Evolutionary conservation across 1,140 invertebrate species (phyloP).

Genomic region (Elymnias hypermnestra): DNA sequence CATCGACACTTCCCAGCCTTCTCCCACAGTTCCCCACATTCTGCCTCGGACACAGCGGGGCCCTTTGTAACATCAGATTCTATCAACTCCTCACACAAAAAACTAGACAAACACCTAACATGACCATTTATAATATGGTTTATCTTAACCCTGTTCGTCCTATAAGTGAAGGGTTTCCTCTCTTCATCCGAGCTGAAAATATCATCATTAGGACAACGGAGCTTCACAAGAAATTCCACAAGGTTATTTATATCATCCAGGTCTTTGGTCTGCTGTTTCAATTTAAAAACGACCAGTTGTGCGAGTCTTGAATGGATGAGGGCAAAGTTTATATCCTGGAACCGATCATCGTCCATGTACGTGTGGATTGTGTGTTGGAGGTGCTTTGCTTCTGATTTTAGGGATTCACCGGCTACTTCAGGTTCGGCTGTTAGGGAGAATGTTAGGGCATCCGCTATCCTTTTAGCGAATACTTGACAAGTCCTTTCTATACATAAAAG

Average conservation of each 20-base stretch:
- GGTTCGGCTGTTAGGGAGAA: slow-evolving; percentile 60
- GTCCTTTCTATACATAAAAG: slow-evolving; percentile 80
- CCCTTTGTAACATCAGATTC: slow-evolving; percentile 38
- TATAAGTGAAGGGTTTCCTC: slow-evolving; percentile 32
- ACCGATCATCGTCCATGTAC: slow-evolving; percentile 80
- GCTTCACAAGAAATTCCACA: slow-evolving; percentile 47
- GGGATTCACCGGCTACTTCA: slow-evolving; percentile 57
- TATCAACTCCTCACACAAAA: slow-evolving; percentile 60
- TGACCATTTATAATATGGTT: slow-evolving; percentile 48
- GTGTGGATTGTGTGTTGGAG: slow-evolving; percentile 80
- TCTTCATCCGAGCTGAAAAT: slow-evolving; percentile 68
- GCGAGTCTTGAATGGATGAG: slow-evolving; percentile 79
- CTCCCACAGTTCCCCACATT: slow-evolving; percentile 76
- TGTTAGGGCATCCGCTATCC: slow-evolving; percentile 74
- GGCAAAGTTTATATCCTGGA: slow-evolving; percentile 78
- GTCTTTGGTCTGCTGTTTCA: slow-evolving; percentile 52
- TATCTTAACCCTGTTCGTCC: slow-evolving; percentile 35
- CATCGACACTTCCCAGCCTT: slow-evolving; percentile 56
- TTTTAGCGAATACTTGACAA: slow-evolving; percentile 81
- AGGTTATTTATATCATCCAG: slow-evolving; percentile 55
- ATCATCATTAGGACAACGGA: slow-evolving; percentile 67
- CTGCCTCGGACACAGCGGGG: slow-evolving; percentile 69
- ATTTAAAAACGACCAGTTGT: slow-evolving; percentile 75
- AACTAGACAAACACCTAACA: slow-evolving; percentile 63
- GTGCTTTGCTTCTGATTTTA: slow-evolving; percentile 80